Evolutionary conservation across 2,113 vertebrate genomes (phyloP), one percentile per base, ranked within the genome.

Genomic region (Strigops habroptila): DNA sequence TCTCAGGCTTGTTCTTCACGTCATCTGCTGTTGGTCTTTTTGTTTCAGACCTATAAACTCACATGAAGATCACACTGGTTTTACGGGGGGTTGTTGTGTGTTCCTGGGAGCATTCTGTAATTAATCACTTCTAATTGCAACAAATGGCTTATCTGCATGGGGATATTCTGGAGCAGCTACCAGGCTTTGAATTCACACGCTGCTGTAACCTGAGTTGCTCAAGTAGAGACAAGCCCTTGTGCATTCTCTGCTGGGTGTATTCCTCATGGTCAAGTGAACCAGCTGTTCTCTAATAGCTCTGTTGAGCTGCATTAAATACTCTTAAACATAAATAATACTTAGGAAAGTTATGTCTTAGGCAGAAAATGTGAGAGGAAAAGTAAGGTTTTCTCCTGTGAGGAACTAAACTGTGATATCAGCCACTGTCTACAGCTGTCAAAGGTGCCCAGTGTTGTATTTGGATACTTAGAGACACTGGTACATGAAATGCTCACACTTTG

Each of bases 41-140:
- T 37, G 23, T 67, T 89, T 67, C 59, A 63, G 65, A 16, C 17
- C 1, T 2, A 11, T 0, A 68, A 83, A 51, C 41, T 3, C 30
- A 24, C 39, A 6, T 17, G 49, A 37, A 74, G 77, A 43, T 80
- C 75, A 3, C 49, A 7, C 18, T 0, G 0, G 7, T 48, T 71
- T 55, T 65, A 18, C 64, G 28, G 68, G 53, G 44, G 1, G 43
- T 71, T 70, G 70, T 63, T 69, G 71, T 12, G 49, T 86, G 53
- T 43, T 95, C 79, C 64, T 74, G 91, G 87, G 84, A 85, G 86
- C 71, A 60, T 44, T 64, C 68, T 55, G 33, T 17, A 35, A 88
- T 95, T 96, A 96, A 78, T 91, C 55, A 88, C 52, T 69, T 33
- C 25, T 94, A 93, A 91, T 94, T 91, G 94, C 82, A 88, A 63